Evolutionary conservation across 2,888 invertebrate genomes (phyloP).

Genomic region (Galerucella calmariensis): DNA sequence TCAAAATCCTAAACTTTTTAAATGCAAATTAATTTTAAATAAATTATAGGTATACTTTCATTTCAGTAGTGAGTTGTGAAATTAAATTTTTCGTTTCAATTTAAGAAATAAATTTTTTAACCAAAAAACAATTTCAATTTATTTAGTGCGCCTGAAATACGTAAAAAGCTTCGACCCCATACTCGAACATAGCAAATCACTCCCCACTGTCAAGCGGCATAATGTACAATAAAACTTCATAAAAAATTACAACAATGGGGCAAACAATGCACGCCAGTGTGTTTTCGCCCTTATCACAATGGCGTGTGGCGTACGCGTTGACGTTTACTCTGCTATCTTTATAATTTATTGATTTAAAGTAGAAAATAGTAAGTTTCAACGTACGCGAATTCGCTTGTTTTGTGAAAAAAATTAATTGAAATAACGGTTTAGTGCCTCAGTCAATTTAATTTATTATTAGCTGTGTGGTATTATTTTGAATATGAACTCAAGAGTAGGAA

Average conservation of each 20-base stretch:
- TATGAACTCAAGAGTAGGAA: too few species aligned
- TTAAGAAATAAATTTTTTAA: too few species aligned
- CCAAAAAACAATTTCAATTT: slow-evolving; percentile 6
- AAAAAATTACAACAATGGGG: slow-evolving; percentile 54
- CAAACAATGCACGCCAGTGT: slow-evolving; percentile 43
- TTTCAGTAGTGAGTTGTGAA: too few species aligned
- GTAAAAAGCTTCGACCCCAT: slow-evolving; percentile 47
- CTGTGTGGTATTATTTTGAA: too few species aligned
- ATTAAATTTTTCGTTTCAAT: too few species aligned
- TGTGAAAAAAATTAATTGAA: background rate
- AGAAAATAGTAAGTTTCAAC: slow-evolving; percentile 2
- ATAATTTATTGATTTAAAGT: slow-evolving; percentile 50
- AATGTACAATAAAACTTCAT: slow-evolving; percentile 54
- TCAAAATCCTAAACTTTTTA: too few species aligned
- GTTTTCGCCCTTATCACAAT: slow-evolving; percentile 48
- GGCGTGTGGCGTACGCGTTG: slow-evolving; percentile 52
- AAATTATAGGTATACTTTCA: too few species aligned
- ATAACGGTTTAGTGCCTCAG: background rate
- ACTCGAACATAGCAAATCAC: slow-evolving; percentile 54
- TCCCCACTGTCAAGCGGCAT: slow-evolving; percentile 55
- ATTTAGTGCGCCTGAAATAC: slow-evolving; percentile 15
- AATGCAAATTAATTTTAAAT: too few species aligned
- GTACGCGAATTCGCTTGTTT: background rate
- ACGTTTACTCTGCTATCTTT: slow-evolving; percentile 45
- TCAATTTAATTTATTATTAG: background rate